A percentile compares a stretch with the other conserved stretches of the same genome.
Conservation (phyloP, 1,140 invertebrate species). For the Cepaea nemoralis region DNA sequence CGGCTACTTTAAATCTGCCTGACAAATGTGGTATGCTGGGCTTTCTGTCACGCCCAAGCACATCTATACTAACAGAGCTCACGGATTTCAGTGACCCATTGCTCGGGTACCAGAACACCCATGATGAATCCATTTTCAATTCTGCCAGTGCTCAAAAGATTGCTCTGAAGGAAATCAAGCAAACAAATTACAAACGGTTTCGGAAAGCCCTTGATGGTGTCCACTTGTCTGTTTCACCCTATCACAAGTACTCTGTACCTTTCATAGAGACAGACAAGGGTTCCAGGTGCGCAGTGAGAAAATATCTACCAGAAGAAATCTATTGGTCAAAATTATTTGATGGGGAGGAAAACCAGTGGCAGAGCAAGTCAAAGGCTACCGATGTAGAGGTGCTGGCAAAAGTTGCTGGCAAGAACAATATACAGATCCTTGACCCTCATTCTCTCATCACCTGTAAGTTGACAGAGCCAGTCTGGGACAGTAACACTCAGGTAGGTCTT, state of each 20-base stretch:
- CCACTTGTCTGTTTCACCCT: slow-evolving; percentile 87
- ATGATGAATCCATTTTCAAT: slow-evolving; percentile 70
- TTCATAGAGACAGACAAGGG: slow-evolving; percentile 90
- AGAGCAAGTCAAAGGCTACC: slow-evolving; percentile 44
- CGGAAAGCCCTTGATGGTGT: slow-evolving; percentile 82
- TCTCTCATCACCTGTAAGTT: slow-evolving; percentile 82
- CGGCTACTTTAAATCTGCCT: not conserved
- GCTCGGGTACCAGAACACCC: slow-evolving; percentile 65
- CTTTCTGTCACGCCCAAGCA: not conserved
- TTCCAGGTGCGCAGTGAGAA: slow-evolving; percentile 81
- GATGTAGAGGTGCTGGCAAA: slow-evolving; percentile 44
- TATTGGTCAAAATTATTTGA: slow-evolving; percentile 79
- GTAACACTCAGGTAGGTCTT: slow-evolving; percentile 56
- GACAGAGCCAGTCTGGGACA: slow-evolving; percentile 75
- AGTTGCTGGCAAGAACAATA: slow-evolving; percentile 47
- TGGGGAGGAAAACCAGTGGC: slow-evolving; percentile 48
- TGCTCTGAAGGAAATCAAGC: slow-evolving; percentile 56
- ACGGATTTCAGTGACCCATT: slow-evolving; percentile 72
- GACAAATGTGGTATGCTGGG: not conserved
- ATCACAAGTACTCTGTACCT: slow-evolving; percentile 86
- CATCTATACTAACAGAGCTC: slow-evolving; percentile 51
- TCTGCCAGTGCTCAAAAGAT: slow-evolving; percentile 54
- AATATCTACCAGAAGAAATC: slow-evolving; percentile 84
- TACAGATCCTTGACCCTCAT: slow-evolving; percentile 75
- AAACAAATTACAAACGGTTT: slow-evolving; percentile 74